Evolutionary conservation across 2,113 vertebrate genomes (phyloP).

Genomic region (Phrynosoma platyrhinos): DNA sequence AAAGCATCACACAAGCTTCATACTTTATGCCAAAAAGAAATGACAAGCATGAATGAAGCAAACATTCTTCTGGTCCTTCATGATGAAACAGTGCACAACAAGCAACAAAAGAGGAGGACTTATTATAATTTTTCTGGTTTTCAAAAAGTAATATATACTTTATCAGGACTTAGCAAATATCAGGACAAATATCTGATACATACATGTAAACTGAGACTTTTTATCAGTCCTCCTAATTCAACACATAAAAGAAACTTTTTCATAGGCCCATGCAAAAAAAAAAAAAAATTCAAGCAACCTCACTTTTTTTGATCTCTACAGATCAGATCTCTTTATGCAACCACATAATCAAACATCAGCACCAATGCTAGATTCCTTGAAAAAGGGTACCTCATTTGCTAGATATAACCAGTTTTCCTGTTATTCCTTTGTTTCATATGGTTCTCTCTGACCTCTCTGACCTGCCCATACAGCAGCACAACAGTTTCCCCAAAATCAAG

Average conservation of each 20-base stretch:
- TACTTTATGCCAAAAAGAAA: slow-evolving; percentile 14
- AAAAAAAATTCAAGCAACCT: neutral
- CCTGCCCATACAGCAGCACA: neutral
- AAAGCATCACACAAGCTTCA: neutral
- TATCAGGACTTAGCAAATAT: neutral
- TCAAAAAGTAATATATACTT: neutral
- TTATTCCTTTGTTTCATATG: neutral
- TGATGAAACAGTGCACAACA: neutral
- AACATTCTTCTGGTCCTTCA: neutral
- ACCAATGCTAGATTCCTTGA: neutral
- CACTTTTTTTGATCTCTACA: neutral
- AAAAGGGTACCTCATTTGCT: neutral
- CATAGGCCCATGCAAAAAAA: neutral
- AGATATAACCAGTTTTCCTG: neutral
- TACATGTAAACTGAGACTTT: neutral
- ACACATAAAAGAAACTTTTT: neutral
- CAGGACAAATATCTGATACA: neutral
- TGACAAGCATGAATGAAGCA: neutral
- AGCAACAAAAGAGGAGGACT: neutral
- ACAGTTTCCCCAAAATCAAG: neutral
- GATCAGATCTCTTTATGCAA: neutral
- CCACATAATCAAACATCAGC: neutral
- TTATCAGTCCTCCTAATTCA: neutral
- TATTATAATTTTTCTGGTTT: neutral
- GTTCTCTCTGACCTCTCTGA: neutral